A percentile compares a stretch with the other conserved stretches of the same genome.
These are phyloP conservation scores for Donacobius atricapilla DNA, from an alignment of 2,113 vertebrate genomes.

Conservation along the genomic window DNA sequence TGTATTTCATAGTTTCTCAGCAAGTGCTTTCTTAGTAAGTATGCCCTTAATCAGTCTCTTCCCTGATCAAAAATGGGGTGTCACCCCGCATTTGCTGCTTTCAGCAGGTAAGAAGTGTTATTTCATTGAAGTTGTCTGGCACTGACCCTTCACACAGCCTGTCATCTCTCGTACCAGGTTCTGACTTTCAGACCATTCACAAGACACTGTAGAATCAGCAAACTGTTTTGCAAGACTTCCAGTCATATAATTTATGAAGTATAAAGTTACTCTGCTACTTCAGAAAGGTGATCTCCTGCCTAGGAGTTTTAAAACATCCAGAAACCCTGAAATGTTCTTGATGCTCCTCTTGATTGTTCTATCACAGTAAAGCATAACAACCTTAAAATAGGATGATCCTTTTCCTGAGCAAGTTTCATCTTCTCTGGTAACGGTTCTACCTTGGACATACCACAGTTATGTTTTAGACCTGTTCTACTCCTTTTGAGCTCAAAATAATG, in stretches of 20 bases:
- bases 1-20: background rate
- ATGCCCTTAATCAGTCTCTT: background rate
- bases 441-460: background rate
- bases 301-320: background rate
- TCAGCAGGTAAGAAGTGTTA: background rate
- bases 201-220: background rate
- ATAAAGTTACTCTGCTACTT: background rate
- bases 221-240: background rate
- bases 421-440: accelerated
- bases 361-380: background rate
- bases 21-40: background rate
- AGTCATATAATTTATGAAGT: background rate
- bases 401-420: background rate
- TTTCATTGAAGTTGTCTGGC: background rate
- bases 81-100: background rate
- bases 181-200: background rate
- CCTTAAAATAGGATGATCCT: background rate
- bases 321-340: background rate
- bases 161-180: background rate
- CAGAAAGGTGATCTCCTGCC: background rate
- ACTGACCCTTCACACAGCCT: background rate
- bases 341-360: background rate
- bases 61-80: background rate
- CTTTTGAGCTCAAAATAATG: background rate
- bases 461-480: background rate